Evolutionary conservation across 1,140 invertebrate genomes (phyloP).

Genomic region (Anoplolepis gracilipes): DNA sequence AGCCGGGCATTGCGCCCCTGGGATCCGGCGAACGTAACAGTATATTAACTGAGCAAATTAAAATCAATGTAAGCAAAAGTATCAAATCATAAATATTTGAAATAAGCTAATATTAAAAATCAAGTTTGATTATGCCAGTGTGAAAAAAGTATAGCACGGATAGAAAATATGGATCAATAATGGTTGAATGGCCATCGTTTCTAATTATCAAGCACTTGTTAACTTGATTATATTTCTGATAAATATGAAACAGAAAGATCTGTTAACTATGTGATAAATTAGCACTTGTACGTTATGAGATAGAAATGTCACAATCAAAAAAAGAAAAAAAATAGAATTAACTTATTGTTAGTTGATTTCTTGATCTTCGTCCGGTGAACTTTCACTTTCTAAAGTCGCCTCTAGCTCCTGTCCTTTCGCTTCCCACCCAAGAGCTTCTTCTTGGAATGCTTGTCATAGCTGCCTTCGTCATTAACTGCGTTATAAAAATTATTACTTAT

Average conservation of each 20-base stretch:
- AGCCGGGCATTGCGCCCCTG: too few species aligned
- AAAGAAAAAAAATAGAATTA: not conserved
- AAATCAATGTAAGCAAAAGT: conserved; percentile 52
- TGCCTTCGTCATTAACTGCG: conserved; percentile 91
- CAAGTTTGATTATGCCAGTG: not conserved
- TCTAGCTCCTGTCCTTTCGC: conserved; percentile 94
- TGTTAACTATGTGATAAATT: conserved; percentile 2
- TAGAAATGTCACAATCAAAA: not conserved
- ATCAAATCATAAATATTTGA: conserved; percentile 55
- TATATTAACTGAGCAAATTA: conserved; percentile 60
- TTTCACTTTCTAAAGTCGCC: conserved; percentile 96
- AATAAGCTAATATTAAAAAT: conserved; percentile 31
- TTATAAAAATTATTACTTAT: not conserved
- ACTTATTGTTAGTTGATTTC: conserved; percentile 94
- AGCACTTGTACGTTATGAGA: not conserved
- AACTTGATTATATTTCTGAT: not conserved
- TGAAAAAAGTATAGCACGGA: not conserved
- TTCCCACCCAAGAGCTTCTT: conserved; percentile 91
- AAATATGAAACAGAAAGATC: not conserved
- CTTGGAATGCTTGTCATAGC: conserved; percentile 91
- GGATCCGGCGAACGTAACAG: too few species aligned
- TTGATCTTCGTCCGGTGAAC: conserved; percentile 95
- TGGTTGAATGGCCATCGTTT: not conserved
- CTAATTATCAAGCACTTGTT: conserved; percentile 18
- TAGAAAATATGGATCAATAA: not conserved